Evolutionary conservation across 2,113 vertebrate species (phyloP), one percentile per base, ranked within the genome.

Genomic region (Microcebus tavaratra): DNA sequence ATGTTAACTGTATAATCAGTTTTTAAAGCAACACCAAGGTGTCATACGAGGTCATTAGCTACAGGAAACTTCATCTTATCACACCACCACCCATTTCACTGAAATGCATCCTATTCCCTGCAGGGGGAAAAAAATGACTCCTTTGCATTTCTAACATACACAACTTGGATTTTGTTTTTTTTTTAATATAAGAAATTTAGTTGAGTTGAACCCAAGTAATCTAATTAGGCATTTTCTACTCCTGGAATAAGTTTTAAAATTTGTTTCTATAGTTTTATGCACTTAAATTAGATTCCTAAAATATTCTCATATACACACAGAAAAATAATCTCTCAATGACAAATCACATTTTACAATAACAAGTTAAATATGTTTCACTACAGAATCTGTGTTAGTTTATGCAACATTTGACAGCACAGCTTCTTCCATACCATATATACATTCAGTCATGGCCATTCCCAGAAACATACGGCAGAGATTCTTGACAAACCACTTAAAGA

Each of bases 251-350:
- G 59, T 89, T 89, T 86, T 97, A 89, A 70, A 61, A 29, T 63
- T 94, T 96, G 87, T 88, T 96, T 96, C 97, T 98, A 96, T 96
- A 96, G 84, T 97, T 98, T 97, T 98, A 98, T 98, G 97, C 95
- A 96, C 97, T 98, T 98, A 97, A 97, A 96, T 97, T 97, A 97
- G 91, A 80, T 98, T 97, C 98, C 98, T 98, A 98, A 97, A 98
- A 98, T 94, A 98, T 90, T 90, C 85, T 98, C 93, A 95, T 98
- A 97, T 92, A 96, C 97, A 94, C 97, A 98, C 98, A 98, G 97
- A 98, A 98, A 98, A 98, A 98, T 98, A 98, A 95, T 97, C 96
- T 98, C 95, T 98, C 94, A 78, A 95, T 94, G 98, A 98, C 20
- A 13, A 88, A 59, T 97, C 93, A 97, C 96, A 78, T 89, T 98